Base-by-base conservation (phyloP, 2,113 vertebrate species). In the Lophura nycthemera region DNA sequence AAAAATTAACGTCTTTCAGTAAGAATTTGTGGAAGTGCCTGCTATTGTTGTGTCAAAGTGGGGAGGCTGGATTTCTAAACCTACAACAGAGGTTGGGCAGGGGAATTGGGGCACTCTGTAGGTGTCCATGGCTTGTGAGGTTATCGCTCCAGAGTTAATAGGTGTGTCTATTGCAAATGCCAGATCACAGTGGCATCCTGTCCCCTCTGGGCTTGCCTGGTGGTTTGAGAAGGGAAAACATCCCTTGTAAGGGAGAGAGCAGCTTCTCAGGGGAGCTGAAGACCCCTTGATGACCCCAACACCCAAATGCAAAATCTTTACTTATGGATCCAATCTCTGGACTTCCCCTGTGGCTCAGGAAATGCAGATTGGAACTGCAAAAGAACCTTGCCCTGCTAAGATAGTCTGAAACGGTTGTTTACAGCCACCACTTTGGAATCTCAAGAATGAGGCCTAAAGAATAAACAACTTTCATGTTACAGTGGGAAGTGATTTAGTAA, bases 171-270 rank as follows among this genome's bases (percentile, higher is more conserved):
- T 29, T 34, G 10, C 9, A 50, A 75, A 32, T 14, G 14, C 10
- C 13, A 56, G 45, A 34, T 8, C 17, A 42, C 10, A 80, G 48
- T 4, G 3, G 1, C 8, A 25, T 71, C 24, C 20, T 6, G 4
- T 57, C 13, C 15, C 14, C 52, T n/a, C 27, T 54, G 22, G 77
- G 40, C 38, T 70, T 0, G 0, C 5, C 43, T 30, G 14, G 19
- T 25, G 50, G 32, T 6, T 3, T 4, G 12, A 36, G 64, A 19
- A 34, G 11, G 4, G 20, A 81, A 40, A 73, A 15, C 16, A n/a
- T 29, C 4, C 1, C 19, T 30, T 66, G 29, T 12, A 25, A 59
- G 13, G 15, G 34, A 52, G 29, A 42, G 8, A 21, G 22, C 1
- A 2, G 12, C 18, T 80, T 70, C n/a, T 74, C 45, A 80, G 60